Evolutionary conservation across 2,797 vertebrate species (phyloP).

Genomic region (Toxotes lorentzi): DNA sequence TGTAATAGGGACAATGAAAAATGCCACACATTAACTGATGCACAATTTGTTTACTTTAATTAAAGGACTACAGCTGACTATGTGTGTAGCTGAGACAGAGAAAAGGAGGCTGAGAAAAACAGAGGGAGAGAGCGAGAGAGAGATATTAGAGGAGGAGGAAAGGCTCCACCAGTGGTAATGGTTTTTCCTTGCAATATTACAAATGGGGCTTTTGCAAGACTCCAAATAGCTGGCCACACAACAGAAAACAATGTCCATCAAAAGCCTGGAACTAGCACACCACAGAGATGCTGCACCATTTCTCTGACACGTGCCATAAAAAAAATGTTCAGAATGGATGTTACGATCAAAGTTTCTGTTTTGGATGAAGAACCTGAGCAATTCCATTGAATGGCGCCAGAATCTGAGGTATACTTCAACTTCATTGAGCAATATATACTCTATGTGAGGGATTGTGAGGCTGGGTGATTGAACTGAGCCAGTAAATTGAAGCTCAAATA

Average conservation of each 20-base stretch:
- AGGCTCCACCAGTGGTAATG: conserved; percentile 24
- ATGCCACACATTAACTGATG: not conserved
- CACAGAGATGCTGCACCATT: conserved; percentile 39
- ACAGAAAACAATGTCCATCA: conserved; percentile 68
- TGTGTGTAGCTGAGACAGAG: not conserved
- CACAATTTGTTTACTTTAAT: conserved; percentile 17
- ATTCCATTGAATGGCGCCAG: conserved; percentile 45
- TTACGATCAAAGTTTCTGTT: conserved; percentile 55
- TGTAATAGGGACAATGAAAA: conserved; percentile 6
- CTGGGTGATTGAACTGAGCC: conserved; percentile 56
- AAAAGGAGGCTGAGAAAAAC: not conserved
- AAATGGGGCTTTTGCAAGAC: conserved; percentile 58
- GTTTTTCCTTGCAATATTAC: conserved; percentile 40
- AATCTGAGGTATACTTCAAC: conserved; percentile 62
- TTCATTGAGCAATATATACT: conserved; percentile 62
- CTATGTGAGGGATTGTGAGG: conserved; percentile 53
- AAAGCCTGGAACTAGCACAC: conserved; percentile 45
- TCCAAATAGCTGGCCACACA: conserved; percentile 59
- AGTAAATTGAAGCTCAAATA: conserved; percentile 75
- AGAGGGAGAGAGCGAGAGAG: not conserved
- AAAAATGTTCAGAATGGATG: conserved; percentile 57
- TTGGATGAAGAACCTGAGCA: conserved; percentile 59
- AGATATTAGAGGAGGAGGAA: not conserved
- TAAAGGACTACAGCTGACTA: conserved; percentile 17
- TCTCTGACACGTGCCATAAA: conserved; percentile 47